Conservation (phyloP, 1,140 invertebrate genomes). For the Drosophila kohkoa region DNA sequence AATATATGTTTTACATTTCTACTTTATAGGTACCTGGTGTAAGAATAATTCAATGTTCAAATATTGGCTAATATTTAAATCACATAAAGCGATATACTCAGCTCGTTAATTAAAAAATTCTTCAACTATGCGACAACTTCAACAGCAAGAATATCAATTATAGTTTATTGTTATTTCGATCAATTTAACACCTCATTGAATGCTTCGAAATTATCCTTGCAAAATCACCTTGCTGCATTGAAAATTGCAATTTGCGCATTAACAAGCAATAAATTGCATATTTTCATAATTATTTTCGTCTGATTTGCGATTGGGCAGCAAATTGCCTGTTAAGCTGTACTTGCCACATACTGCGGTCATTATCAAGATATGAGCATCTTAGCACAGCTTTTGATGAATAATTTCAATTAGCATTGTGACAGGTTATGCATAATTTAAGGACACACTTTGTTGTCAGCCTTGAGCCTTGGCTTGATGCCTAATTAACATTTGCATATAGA, state of each 20-base stretch:
- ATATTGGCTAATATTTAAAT: too few species aligned
- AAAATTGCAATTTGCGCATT: neutral
- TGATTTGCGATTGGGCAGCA: neutral
- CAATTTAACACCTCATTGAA: neutral
- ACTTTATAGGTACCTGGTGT: too few species aligned
- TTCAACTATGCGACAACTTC: too few species aligned
- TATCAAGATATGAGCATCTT: conserved; percentile 11
- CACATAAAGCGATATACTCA: too few species aligned
- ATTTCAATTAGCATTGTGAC: conserved; percentile 11
- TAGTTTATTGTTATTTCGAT: too few species aligned
- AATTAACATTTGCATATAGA: conserved; percentile 15
- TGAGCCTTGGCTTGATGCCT: neutral
- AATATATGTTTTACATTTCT: too few species aligned
- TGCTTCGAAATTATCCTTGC: neutral
- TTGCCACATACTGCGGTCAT: neutral
- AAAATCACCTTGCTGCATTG: neutral
- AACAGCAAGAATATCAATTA: too few species aligned
- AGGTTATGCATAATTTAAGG: conserved; percentile 20
- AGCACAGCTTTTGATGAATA: conserved; percentile 17
- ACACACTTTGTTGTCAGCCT: neutral
- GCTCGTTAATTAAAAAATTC: too few species aligned
- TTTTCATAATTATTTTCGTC: neutral
- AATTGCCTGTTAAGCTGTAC: neutral
- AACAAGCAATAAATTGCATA: neutral
- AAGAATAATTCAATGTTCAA: too few species aligned